phyloP scores from a whole-genome alignment of 2,888 invertebrate species.

The Choristoneura rosaceana region DNA sequence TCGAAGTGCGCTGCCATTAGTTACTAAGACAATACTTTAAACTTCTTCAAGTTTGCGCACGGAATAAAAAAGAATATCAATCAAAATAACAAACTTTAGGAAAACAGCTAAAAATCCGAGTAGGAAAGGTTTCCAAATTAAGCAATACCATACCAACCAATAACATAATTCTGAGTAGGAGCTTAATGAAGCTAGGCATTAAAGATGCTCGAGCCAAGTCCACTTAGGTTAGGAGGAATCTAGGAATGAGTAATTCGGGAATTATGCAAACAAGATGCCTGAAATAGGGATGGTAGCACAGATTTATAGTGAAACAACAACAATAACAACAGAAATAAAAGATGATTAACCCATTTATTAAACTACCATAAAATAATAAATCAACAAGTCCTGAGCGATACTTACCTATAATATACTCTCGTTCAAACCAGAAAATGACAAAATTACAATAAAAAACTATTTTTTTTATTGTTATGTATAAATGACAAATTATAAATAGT shows the following conservation, averaged over 20 bases:
- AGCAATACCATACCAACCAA: too few species aligned
- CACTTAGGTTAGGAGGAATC: slow-evolving; percentile 17
- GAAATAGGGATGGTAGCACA: not conserved
- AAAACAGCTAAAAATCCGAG: not conserved
- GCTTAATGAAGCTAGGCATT: not conserved
- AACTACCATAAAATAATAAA: not conserved
- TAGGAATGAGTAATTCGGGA: not conserved
- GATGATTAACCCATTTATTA: not conserved
- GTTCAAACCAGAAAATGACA: too few species aligned
- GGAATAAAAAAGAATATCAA: not conserved
- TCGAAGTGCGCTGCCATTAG: too few species aligned
- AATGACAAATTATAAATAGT: too few species aligned
- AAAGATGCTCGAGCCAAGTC: slow-evolving; percentile 17
- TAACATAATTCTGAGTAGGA: not conserved
- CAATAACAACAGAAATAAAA: too few species aligned
- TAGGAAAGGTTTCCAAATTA: not conserved
- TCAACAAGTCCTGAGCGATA: not conserved
- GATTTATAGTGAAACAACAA: too few species aligned
- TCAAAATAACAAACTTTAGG: not conserved
- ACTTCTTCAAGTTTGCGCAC: too few species aligned
- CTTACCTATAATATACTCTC: too few species aligned
- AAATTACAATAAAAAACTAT: too few species aligned
- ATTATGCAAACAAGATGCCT: not conserved
- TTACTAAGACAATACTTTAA: too few species aligned
- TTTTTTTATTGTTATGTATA: too few species aligned